phyloP scores from a whole-genome alignment of 1,140 invertebrate genomes.

The Lordiphosa clarofinis region DNA sequence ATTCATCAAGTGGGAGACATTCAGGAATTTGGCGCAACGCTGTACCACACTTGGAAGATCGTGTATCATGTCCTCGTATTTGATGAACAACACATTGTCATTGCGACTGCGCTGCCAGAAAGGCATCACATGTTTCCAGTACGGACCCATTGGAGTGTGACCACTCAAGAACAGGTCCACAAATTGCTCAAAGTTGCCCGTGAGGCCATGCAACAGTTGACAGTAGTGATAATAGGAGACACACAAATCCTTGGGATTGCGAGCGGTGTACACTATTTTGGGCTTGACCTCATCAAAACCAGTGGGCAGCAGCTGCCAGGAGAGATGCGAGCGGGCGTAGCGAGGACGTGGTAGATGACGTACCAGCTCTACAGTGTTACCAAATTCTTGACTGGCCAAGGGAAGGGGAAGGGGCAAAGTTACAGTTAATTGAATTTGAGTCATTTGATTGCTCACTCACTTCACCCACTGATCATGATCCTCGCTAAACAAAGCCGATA shows the following conservation, averaged over 20 bases:
- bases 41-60: conserved; percentile 84
- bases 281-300: conserved; percentile 85
- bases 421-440: neutral
- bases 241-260: conserved; percentile 96
- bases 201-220: conserved; percentile 85
- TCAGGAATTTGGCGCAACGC: conserved; percentile 87
- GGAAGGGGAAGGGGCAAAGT: neutral
- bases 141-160: conserved; percentile 84
- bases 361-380: conserved; percentile 82
- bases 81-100: conserved; percentile 89
- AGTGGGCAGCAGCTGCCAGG: conserved; percentile 86
- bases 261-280: conserved; percentile 93
- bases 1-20: conserved; percentile 82
- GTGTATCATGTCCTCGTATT: conserved; percentile 92
- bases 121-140: conserved; percentile 86
- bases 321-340: conserved; percentile 90
- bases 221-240: conserved; percentile 96
- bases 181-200: conserved; percentile 90
- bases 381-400: conserved; percentile 37
- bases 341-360: conserved; percentile 85
- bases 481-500: conserved; percentile 81
- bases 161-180: conserved; percentile 88
- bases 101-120: conserved; percentile 88
- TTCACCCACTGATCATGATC: conserved; percentile 81
- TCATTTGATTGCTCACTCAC: conserved; percentile 36